Conservation (phyloP, 37 sponge, comb jelly and placozoan species). For the Geodia barretti region DNA sequence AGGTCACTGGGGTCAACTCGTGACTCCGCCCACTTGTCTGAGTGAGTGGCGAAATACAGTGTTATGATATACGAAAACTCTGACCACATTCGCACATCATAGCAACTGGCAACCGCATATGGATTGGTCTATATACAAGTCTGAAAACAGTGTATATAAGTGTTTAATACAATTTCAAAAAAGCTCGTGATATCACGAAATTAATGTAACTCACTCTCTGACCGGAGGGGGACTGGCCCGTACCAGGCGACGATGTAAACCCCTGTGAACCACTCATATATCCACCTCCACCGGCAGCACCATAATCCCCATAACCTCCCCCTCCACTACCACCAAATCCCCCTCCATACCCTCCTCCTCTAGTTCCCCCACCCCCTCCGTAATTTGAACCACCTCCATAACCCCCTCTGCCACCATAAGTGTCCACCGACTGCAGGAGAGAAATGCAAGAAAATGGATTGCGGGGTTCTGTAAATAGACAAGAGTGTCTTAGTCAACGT, state of each 20-base stretch:
- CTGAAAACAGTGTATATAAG: neutral
- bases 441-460: neutral
- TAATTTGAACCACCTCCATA: constrained; percentile 10
- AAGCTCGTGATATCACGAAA: neutral
- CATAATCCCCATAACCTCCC: constrained; percentile 22
- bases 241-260: constrained; percentile 48
- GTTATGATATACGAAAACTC: neutral
- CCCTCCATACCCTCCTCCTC: constrained; percentile 7
- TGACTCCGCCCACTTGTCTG: constrained; percentile 14
- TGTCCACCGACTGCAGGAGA: constrained; percentile 26
- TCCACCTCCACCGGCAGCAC: constrained; percentile 29
- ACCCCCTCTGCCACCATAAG: constrained; percentile 26
- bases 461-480: neutral
- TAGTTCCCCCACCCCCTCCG: neutral
- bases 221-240: constrained; percentile 7
- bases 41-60: neutral
- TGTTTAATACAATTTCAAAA: neutral
- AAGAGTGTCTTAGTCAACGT: neutral
- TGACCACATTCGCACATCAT: neutral
- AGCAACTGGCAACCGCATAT: too few species aligned
- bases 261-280: constrained; percentile 53
- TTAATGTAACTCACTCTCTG: constrained; percentile 4
- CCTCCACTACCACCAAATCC: constrained; percentile 25
- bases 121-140: too few species aligned
- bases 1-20: constrained; percentile 69